Evolutionary conservation across 2,888 invertebrate species (phyloP).

Genomic region (Drosophila ezoana): DNA sequence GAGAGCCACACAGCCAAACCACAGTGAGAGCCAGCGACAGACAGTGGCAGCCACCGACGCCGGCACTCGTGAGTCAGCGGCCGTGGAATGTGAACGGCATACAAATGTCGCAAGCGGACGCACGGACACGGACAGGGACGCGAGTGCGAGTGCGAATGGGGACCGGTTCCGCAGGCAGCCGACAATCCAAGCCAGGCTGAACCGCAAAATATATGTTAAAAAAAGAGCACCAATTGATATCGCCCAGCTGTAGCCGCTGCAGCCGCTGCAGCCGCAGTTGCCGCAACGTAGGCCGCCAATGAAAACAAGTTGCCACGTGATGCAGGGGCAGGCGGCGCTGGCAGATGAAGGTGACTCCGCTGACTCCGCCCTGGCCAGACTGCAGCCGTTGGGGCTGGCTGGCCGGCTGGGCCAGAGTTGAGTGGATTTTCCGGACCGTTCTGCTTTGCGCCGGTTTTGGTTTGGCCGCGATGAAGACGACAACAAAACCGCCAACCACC

Average conservation of each 20-base stretch:
- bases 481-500: constrained; percentile 44
- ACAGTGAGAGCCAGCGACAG: constrained; percentile 22
- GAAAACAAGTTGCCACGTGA: constrained; percentile 65
- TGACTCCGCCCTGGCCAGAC: constrained; percentile 18
- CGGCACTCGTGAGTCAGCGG: constrained; percentile 68
- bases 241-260: constrained; percentile 16
- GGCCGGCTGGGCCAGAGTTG: constrained; percentile 30
- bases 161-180: constrained; percentile 49
- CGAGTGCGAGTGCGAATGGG: constrained; percentile 2
- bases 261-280: constrained; percentile 47
- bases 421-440: constrained; percentile 73
- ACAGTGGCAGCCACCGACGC: constrained; percentile 50
- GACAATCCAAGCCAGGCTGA: constrained; percentile 30
- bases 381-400: constrained; percentile 11
- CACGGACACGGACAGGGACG: constrained; percentile 27
- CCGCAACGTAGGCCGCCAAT: constrained; percentile 25
- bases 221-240: constrained; percentile 61
- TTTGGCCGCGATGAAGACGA: constrained; percentile 37
- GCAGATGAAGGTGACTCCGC: constrained; percentile 35
- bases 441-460: constrained; percentile 67
- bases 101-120: constrained; percentile 70
- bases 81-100: constrained; percentile 78
- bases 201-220: constrained; percentile 27
- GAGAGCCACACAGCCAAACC: constrained; percentile 18
- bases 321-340: constrained; percentile 3